Evolutionary conservation across 2,113 vertebrate genomes (phyloP).

Genomic region (Dicerorhinus sumatrensis): DNA sequence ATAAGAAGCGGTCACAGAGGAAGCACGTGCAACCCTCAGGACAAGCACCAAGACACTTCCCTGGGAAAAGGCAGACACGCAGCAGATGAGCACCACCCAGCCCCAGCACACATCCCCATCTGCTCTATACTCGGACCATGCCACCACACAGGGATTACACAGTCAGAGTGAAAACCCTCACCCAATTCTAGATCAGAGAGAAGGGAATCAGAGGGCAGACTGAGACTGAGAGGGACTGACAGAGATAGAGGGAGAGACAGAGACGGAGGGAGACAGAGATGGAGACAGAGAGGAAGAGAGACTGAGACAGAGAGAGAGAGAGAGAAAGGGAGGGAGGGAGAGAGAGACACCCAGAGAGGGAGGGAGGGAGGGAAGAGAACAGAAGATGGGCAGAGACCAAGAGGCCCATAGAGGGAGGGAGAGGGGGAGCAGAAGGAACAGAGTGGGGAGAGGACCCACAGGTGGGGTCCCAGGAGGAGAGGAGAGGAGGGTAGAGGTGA

Average conservation of each 20-base stretch:
- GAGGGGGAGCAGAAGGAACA: background rate
- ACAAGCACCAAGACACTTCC: background rate
- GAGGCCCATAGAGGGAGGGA: background rate
- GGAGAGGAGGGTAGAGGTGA: background rate
- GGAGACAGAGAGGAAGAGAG: background rate
- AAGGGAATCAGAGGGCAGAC: background rate
- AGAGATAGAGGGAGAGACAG: background rate
- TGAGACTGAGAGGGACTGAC: background rate
- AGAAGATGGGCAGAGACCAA: background rate
- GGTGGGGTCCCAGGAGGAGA: too few species aligned
- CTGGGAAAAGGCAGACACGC: background rate
- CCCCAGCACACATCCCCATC: background rate
- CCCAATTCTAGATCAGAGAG: background rate
- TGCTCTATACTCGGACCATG: background rate
- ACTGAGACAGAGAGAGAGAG: background rate
- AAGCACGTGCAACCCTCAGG: background rate
- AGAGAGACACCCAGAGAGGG: fast-evolving
- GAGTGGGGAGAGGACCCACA: background rate
- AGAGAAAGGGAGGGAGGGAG: fast-evolving
- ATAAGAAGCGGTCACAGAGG: background rate
- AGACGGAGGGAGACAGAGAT: background rate
- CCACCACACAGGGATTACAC: too few species aligned
- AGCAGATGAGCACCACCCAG: background rate
- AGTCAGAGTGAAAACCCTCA: background rate
- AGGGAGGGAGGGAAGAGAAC: too few species aligned